Evolutionary conservation across 2,797 vertebrate species (phyloP).

Genomic region (Avahi laniger): DNA sequence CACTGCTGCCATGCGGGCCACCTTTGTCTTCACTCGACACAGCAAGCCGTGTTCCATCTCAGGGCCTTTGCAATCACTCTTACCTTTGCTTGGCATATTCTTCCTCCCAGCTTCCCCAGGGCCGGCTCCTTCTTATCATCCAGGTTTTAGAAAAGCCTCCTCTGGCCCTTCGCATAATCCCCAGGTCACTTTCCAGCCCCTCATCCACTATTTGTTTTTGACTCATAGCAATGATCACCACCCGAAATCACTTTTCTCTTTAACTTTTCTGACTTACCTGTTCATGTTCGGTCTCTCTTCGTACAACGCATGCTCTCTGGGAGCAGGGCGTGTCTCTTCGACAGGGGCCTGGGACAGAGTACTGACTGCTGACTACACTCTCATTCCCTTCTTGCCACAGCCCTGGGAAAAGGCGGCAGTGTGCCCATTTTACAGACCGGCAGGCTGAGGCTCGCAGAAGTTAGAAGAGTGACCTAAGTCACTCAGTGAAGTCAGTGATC

Average conservation of each 20-base stretch:
- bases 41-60: background rate
- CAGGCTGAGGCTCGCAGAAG: background rate
- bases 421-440: background rate
- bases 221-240: too few relatives aligned
- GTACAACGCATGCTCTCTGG: accelerated
- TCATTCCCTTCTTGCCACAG: accelerated
- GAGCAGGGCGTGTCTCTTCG: background rate
- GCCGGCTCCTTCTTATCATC: background rate
- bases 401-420: background rate
- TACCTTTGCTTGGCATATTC: background rate
- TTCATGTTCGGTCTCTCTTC: background rate
- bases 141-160: background rate
- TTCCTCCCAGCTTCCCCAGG: too few relatives aligned
- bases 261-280: background rate
- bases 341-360: background rate
- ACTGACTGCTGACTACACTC: accelerated
- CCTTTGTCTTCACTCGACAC: background rate
- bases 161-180: accelerated
- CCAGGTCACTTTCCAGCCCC: background rate
- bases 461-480: accelerated
- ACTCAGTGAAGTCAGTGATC: accelerated
- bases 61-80: background rate
- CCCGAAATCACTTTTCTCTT: background rate
- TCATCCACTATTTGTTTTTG: accelerated
- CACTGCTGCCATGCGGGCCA: accelerated